Evolutionary conservation across 1,140 invertebrate species (phyloP), one percentile per base, ranked within the genome.

Genomic region (Dendroctonus ponderosae): DNA sequence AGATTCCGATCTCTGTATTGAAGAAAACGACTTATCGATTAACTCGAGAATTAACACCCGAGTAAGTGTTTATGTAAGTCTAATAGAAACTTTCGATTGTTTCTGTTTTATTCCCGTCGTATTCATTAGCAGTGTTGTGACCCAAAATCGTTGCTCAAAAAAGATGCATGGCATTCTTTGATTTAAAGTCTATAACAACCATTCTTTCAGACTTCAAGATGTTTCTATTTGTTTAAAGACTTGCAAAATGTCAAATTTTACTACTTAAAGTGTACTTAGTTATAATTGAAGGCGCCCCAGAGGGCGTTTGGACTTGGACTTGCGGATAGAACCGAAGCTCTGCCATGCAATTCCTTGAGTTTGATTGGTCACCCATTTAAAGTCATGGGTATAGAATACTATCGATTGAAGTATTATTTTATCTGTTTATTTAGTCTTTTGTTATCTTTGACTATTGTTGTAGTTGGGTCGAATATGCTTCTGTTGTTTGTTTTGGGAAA

Each of bases 1-100:
- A 8, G 92, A 94, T 81, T 93, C 90, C 14, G 92, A 95, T 79
- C 84, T 94, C 50, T 94, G 91, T 77, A 85, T 93, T 67, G 91
- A 92, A 74, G 90, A 93, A 67, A 79, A 78, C 59, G 81, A 84
- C 56, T 75, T 67, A 51, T 49, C 62, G n/a, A 42, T 67, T 67
- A 65, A 65, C 54, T 66, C 56, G 38, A 68, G 66, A 67, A 48
- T 65, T 56, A 72, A 62, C 65, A 64, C 70, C 60, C 66, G 68
- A 68, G 70, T 72, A 71, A 72, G 72, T 72, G 41, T 44, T 49
- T 62, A 46, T 6, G 7, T 44, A 43, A 26, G 26, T 26, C 26
- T 26, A 26, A 26, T 26, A 26, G 26, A 26, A 26, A 26, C 26
- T 26, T 26, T 26, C 26, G 3, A 26, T 26, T 26, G 26, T 26